A percentile compares a stretch with the other conserved stretches of the same genome.
These are phyloP conservation scores for Pseudoatta argentina DNA, from an alignment of 1,140 invertebrate species.

Conservation along the genomic window DNA sequence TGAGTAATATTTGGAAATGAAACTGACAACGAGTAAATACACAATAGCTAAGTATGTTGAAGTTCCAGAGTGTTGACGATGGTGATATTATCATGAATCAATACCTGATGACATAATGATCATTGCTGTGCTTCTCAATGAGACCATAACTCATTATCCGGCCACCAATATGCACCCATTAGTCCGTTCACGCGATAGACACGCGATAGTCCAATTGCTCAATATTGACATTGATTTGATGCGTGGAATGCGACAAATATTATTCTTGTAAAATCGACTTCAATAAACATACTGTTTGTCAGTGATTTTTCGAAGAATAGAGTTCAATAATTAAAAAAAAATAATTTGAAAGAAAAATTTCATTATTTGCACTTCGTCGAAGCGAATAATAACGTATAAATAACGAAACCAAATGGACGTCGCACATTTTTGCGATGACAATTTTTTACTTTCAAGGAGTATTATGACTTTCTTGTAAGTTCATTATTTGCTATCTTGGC, in stretches of 20 bases:
- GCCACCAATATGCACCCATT: constrained; percentile 32
- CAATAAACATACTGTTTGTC: background rate
- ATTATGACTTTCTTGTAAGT: background rate
- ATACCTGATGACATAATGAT: constrained; percentile 25
- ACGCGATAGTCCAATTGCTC: constrained; percentile 24
- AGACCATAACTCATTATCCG: constrained; percentile 52
- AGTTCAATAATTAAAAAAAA: too few species aligned
- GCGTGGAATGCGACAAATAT: constrained; percentile 12
- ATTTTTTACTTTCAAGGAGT: background rate
- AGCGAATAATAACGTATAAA: background rate
- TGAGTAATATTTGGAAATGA: background rate
- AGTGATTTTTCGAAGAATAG: background rate
- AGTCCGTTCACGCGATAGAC: constrained; percentile 25
- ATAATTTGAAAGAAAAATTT: background rate
- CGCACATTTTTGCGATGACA: background rate
- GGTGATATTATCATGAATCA: constrained; percentile 23
- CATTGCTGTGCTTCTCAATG: constrained; percentile 39
- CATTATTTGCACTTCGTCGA: background rate
- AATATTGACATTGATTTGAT: constrained; percentile 54
- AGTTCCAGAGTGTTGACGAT: background rate
- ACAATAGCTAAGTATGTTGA: background rate
- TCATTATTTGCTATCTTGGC: background rate
- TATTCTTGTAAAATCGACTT: background rate
- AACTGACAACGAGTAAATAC: background rate
- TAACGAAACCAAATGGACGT: background rate